Base-by-base conservation (phyloP, 1,140 invertebrate genomes). In the Drosophila kurseongensis region DNA sequence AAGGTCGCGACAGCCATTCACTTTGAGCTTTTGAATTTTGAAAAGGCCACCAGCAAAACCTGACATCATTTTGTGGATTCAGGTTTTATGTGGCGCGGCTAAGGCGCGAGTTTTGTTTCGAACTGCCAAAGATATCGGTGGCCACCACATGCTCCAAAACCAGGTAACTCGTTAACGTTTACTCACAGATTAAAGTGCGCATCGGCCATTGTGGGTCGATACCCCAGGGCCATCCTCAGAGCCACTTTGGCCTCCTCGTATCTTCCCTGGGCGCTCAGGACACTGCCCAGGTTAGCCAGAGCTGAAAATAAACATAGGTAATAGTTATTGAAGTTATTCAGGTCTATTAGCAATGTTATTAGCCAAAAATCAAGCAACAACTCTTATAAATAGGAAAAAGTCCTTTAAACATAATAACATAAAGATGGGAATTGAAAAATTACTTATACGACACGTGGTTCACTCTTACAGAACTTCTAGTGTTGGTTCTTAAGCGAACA, bases 161-260 rank as follows among this genome's bases (percentile, higher is more conserved):
- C 65, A 6, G 29, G 29, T 8, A 7, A 32, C 29, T 16, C 42
- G 58, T 75, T 55, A 73, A 61, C 62, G 69, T 76, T 86, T 93
- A 98, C 98, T 98, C 94, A 99, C 98, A 99, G 94, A 94, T 98
- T 99, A 93, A 98, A 98, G 94, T 98, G 97, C 42, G 98, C 97
- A 92, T 99, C 97, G 52, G 97, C 98, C 97, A 98, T 98, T 92
- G 98, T 98, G 62, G 96, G 95, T 91, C 97, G 95, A 94, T 97
- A 95, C 63, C 94, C 94, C 27, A 98, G 94, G 56, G 98, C 97
- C 92, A 95, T 95, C 83, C 96, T 94, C 91, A 97, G 97, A 27
- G 97, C 97, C 86, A 94, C 93, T 93, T 98, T 97, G 0, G 98
- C 97, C 93, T 98, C 97, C 47, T 94, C 94, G 44, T 95, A 94